Evolutionary conservation across 2,888 invertebrate genomes (phyloP), one percentile per base, ranked within the genome.

Genomic region (Drosophila putrida): DNA sequence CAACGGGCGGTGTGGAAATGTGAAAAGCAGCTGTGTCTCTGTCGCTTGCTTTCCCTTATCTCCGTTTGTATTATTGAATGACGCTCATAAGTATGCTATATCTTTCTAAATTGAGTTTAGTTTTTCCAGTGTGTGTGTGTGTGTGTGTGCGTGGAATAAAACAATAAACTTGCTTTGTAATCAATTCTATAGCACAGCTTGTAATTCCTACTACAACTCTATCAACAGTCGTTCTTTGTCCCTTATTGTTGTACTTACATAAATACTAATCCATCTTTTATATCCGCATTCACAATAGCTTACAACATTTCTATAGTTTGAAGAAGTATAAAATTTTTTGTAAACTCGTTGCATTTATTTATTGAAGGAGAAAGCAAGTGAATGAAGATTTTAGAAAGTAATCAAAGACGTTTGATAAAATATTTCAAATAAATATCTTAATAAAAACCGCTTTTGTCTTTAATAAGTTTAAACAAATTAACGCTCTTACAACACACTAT

Each of bases 51-150:
- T n/a, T 41, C 10, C 15, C 2, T 13, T 20, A 2, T 5, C 31
- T 3, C 13, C 15, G 10, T 3, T 38, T 10, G 36, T 62, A 44
- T 49, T 35, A 73, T 73, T 61, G 51, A 61, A 68, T 53, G 46
- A 13, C 67, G 55, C 55, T 66, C 46, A 50, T 25, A 75, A 81
- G 70, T 83, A 75, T 81, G 71, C 81, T 68, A 74, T 41, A 62
- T 39, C 73, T 76, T 75, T 76, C 69, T 68, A 55, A 43, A 41
- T 54, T 43, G 33, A 44, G 44, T 35, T 57, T 55, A 55, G 44
- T 27, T 57, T 51, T 25, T 27, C 15, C 33, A 39, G 46, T 10
- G 35, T 39, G 38, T 35, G 28, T 4, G 8, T 28, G 39, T 6
- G 10, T 27, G 13, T 39, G 39, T 43, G n/a, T 20, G 20, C 20